Conservation (phyloP, 2,888 invertebrate species). For the Cyclophora albipunctata region DNA sequence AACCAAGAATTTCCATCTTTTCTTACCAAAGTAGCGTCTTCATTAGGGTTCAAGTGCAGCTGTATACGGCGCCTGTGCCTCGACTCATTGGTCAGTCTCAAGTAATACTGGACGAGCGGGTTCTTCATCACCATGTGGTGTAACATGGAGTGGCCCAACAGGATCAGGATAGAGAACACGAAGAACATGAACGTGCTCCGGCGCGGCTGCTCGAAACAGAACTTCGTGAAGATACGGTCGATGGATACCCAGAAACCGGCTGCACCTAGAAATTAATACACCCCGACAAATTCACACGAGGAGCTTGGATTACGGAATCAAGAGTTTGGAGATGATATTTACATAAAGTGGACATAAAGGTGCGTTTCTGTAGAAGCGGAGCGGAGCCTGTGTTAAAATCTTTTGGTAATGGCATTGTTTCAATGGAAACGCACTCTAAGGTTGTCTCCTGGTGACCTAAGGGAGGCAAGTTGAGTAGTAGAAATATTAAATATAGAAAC, state of each 20-base stretch:
- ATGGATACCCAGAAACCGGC: slow-evolving; percentile 91
- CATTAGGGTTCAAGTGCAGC: slow-evolving; percentile 87
- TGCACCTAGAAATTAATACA: slow-evolving; percentile 74
- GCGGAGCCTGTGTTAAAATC: no score
- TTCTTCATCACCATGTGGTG: slow-evolving; percentile 86
- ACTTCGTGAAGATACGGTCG: slow-evolving; percentile 89
- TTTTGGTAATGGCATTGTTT: no score
- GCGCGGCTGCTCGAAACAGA: slow-evolving; percentile 83
- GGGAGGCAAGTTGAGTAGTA: no score
- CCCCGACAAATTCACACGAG: not conserved
- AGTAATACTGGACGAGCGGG: slow-evolving; percentile 88
- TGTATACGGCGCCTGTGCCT: slow-evolving; percentile 85
- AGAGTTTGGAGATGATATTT: no score
- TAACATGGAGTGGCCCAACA: slow-evolving; percentile 84
- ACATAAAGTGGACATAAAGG: no score
- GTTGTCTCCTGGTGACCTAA: no score
- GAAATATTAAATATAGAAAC: no score
- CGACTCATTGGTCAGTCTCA: slow-evolving; percentile 82
- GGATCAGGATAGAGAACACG: slow-evolving; percentile 83
- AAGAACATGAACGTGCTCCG: slow-evolving; percentile 93
- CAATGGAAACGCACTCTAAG: no score
- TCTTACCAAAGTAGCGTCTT: slow-evolving; percentile 86
- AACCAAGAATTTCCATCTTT: not conserved
- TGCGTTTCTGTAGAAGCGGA: no score
- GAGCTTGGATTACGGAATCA: no score